A percentile compares a stretch with the other conserved stretches of the same genome.
Conservation (phyloP, 2,888 invertebrate species). For the Scelioninae gen. 2 region DNA sequence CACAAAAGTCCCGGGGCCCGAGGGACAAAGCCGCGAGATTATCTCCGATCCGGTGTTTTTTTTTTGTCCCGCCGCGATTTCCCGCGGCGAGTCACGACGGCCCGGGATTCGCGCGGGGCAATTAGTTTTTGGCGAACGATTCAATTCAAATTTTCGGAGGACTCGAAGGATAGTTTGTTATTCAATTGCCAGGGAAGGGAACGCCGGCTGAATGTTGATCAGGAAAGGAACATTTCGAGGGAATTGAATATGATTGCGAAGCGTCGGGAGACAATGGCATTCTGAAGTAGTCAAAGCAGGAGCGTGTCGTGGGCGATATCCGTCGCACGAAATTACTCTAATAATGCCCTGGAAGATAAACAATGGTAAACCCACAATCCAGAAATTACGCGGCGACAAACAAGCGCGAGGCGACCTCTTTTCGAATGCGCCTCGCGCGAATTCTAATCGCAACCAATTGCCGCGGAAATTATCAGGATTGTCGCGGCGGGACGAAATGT, state of each 20-base stretch:
- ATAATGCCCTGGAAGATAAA: conserved; percentile 52
- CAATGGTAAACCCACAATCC: conserved; percentile 50
- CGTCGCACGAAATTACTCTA: conserved; percentile 49
- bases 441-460: conserved; percentile 45
- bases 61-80: conserved; percentile 62
- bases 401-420: conserved; percentile 38
- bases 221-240: too few relatives aligned
- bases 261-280: conserved; percentile 9
- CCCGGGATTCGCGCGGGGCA: too few relatives aligned
- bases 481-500: not conserved
- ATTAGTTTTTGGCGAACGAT: too few relatives aligned
- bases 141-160: too few relatives aligned
- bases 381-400: conserved; percentile 47
- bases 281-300: conserved; percentile 52
- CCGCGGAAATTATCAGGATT: conserved; percentile 5
- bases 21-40: conserved; percentile 62
- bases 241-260: too few relatives aligned
- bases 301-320: conserved; percentile 49
- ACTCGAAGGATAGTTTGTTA: too few relatives aligned
- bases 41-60: conserved; percentile 68
- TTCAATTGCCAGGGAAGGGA: too few relatives aligned
- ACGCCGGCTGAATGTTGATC: too few relatives aligned
- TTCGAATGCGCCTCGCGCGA: conserved; percentile 33
- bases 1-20: conserved; percentile 54
- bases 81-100: too few relatives aligned